These are phyloP conservation scores for Drosophila melanica DNA, from an alignment of 1,140 invertebrate species.

Conservation along the genomic window DNA sequence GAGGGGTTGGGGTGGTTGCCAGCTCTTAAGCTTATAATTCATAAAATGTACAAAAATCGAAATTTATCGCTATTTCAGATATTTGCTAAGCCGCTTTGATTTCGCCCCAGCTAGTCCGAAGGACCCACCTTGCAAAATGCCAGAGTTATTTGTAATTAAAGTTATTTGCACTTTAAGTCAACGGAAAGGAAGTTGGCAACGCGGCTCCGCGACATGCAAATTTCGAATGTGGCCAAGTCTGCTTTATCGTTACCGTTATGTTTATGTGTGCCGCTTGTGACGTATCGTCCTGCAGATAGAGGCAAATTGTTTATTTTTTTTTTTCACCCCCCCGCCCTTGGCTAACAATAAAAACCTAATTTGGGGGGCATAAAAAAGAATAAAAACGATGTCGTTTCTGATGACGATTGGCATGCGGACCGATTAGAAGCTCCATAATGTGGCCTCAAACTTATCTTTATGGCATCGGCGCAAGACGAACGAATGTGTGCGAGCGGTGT, in stretches of 20 bases:
- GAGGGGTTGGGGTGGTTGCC: constrained; percentile 8
- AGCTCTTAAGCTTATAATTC: constrained; percentile 81
- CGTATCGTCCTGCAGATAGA: constrained; percentile 78
- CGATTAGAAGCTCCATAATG: constrained; percentile 72
- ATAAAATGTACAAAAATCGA: constrained; percentile 83
- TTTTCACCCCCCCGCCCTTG: background rate
- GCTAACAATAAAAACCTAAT: constrained; percentile 57
- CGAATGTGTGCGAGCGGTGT: background rate
- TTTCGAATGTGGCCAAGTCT: background rate
- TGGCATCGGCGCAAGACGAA: constrained; percentile 60
- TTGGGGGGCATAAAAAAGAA: constrained; percentile 61
- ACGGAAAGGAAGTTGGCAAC: too few species aligned
- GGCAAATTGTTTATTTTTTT: constrained; percentile 72
- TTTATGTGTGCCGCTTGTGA: constrained; percentile 53
- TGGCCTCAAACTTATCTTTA: constrained; percentile 63
- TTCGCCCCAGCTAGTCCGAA: too few species aligned
- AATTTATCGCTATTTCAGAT: constrained; percentile 84
- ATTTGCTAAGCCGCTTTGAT: constrained; percentile 57
- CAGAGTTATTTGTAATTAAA: constrained; percentile 27
- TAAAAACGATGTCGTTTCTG: constrained; percentile 63
- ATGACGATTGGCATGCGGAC: constrained; percentile 49
- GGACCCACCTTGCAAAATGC: background rate
- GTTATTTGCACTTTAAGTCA: background rate
- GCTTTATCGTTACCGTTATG: constrained; percentile 29
- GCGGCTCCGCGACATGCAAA: constrained; percentile 19